phyloP scores from a whole-genome alignment of 2,797 vertebrate genomes.

The Neosilurus mollespiculum region DNA sequence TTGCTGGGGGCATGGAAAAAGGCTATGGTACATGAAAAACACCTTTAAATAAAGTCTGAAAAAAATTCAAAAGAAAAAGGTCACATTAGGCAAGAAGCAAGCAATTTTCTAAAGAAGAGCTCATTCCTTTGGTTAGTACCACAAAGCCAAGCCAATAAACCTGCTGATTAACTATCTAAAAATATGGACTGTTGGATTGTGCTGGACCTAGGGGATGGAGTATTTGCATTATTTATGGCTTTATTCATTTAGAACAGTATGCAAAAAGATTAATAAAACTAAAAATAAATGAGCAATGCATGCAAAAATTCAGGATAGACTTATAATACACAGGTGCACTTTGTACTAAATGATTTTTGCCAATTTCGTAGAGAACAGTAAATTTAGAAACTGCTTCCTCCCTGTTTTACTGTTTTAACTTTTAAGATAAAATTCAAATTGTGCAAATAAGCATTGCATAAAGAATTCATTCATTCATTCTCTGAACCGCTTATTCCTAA shows the following conservation, averaged over 20 bases:
- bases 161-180: neutral
- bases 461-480: too few relatives aligned
- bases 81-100: neutral
- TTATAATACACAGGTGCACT: too few relatives aligned
- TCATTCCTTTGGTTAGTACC: constrained; percentile 12
- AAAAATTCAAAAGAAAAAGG: neutral
- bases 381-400: neutral
- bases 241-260: neutral
- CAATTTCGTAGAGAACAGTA: neutral
- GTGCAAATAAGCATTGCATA: constrained; percentile 60
- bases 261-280: neutral
- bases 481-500: too few relatives aligned
- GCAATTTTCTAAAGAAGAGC: neutral
- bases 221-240: neutral
- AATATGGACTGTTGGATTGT: constrained; percentile 1
- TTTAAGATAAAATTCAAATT: constrained; percentile 17
- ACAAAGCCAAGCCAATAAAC: constrained; percentile 26
- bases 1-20: neutral
- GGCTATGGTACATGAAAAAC: neutral
- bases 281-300: neutral
- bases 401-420: neutral
- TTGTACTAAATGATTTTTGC: neutral
- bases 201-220: neutral
- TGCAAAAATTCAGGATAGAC: neutral
- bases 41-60: neutral